phyloP scores from a whole-genome alignment of 2,113 vertebrate species.

The Seriola aureovittata region DNA sequence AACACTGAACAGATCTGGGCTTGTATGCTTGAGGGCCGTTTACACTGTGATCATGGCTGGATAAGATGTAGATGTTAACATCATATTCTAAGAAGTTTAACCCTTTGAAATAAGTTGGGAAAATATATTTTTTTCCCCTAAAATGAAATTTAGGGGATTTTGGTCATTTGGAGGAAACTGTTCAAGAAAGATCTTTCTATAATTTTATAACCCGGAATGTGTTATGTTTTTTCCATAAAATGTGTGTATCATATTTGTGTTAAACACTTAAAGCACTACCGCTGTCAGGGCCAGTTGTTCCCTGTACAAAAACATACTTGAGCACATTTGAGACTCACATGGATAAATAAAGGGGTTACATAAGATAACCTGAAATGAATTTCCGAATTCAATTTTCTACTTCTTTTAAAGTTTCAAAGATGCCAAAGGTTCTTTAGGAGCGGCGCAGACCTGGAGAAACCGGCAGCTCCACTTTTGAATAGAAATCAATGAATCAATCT shows the following conservation, averaged over 20 bases:
- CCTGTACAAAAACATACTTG: background rate
- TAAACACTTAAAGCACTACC: conserved; percentile 26
- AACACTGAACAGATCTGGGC: conserved; percentile 62
- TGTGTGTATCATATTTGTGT: conserved; percentile 18
- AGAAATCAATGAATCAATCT: background rate
- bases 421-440: background rate
- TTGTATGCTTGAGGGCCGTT: conserved; percentile 36
- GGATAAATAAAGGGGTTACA: background rate
- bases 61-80: conserved; percentile 29
- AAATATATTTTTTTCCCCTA: rapidly evolving
- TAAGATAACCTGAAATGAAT: background rate
- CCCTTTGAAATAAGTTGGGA: background rate
- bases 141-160: background rate
- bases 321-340: background rate
- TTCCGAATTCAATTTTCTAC: no score
- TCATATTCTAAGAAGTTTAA: conserved; percentile 22
- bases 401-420: background rate
- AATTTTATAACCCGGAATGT: background rate
- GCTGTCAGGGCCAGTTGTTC: conserved; percentile 27
- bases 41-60: conserved; percentile 35
- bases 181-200: background rate
- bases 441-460: background rate
- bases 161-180: background rate
- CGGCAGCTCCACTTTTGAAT: background rate
- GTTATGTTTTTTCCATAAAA: background rate